Base-by-base conservation (phyloP, 2,888 invertebrate genomes). In the Meghimatium bilineatum region DNA sequence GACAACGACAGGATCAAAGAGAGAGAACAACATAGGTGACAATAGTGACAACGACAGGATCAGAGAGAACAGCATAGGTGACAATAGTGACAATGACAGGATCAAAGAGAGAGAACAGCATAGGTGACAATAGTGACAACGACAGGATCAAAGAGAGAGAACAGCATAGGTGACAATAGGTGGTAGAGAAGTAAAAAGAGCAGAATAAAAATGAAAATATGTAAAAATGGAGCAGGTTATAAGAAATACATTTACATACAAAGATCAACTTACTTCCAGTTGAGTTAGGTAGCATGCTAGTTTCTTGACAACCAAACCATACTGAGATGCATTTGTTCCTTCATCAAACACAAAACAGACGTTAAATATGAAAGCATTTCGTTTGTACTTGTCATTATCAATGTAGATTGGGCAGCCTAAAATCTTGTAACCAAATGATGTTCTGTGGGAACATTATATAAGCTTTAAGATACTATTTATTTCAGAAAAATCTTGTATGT, bases 291-390 rank as follows among this genome's bases (percentile, higher is more conserved):
- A 98, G 92, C 97, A 97, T 0, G 98, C 97, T 79, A 99, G 95
- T 93, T 99, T 99, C 91, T 97, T 97, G 0, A 99, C 97, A 17
- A 98, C 97, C 0, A 97, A 96, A 92, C 99, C 98, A 93, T 98
- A 98, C 91, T 97, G 97, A 1, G 97, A 96, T 0, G 98, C 97
- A 84, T 97, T 95, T 0, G 97, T 96, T 95, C 96, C 96, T 80
- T 97, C 96, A 92, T 97, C 97, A 92, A 97, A 98, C 0, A 98
- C 97, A 92, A 99, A 97, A 93, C 98, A 98, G 17, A 91, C 85
- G 94, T 99, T 99, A 94, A 99, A 99, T 86, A 98, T 96, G 91
- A 97, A 97, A n/a, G 97, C 97, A 94, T 99, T 99, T 81, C 99
- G 95, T 26, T 96, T 96, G 94, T 99, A 99, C 91, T 97, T 96